A percentile compares a stretch with the other conserved stretches of the same genome.
These are phyloP conservation scores for Aramus guarauna DNA, from an alignment of 2,113 vertebrate species.

Conservation along the genomic window DNA sequence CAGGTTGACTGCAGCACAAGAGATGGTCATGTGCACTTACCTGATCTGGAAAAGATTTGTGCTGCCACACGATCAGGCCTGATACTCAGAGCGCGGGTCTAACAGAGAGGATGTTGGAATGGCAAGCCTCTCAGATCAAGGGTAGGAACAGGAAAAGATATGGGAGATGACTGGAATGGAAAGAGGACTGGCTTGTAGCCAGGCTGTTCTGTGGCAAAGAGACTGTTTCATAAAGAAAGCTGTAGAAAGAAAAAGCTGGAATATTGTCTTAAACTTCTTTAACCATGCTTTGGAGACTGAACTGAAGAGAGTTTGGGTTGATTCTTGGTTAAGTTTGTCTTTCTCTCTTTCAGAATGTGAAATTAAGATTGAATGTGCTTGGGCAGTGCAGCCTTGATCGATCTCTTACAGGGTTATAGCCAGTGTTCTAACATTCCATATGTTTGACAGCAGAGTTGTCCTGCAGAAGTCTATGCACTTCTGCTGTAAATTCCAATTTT, in stretches of 20 bases:
- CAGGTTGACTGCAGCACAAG: background rate
- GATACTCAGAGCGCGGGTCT: background rate
- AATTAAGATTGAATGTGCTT: background rate
- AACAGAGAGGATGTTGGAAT: background rate
- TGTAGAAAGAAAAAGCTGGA: background rate
- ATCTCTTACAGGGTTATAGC: background rate
- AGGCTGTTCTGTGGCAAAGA: background rate
- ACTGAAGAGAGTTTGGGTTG: background rate
- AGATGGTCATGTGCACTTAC: background rate
- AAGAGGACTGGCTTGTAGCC: background rate
- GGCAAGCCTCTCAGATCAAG: background rate
- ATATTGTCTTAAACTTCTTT: background rate
- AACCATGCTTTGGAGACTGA: background rate
- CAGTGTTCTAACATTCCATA: background rate
- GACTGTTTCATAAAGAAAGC: background rate
- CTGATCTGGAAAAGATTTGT: background rate
- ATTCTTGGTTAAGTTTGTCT: background rate
- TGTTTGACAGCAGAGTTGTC: background rate
- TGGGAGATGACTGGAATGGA: background rate
- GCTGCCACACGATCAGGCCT: background rate
- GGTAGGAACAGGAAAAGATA: background rate
- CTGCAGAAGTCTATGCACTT: background rate
- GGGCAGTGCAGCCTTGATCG: background rate
- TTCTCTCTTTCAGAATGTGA: background rate
- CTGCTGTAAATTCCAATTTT: background rate